These are phyloP conservation scores for Brachionus rotundiformis DNA, from an alignment of 1,140 invertebrate species.

Conservation along the genomic window DNA sequence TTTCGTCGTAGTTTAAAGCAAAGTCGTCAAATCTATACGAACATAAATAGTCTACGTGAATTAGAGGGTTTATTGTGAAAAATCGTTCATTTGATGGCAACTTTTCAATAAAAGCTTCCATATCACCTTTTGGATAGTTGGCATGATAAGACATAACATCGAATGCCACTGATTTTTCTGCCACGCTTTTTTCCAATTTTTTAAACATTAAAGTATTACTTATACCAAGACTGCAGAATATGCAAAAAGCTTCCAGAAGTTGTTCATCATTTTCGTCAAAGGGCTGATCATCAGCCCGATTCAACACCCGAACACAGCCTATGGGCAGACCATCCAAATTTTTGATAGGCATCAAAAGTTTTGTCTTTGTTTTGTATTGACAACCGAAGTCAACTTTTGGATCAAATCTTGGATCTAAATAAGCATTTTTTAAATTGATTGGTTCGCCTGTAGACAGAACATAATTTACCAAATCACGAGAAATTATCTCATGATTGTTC, in stretches of 20 bases:
- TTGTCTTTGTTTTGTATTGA: slow-evolving; percentile 83
- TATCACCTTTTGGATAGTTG: slow-evolving; percentile 81
- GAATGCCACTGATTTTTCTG: slow-evolving; percentile 89
- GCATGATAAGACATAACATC: slow-evolving; percentile 94
- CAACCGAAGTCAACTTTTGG: slow-evolving; percentile 84
- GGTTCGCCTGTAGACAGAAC: slow-evolving; percentile 86
- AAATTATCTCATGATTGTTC: neutral
- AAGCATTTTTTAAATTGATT: slow-evolving; percentile 91
- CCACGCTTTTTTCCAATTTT: slow-evolving; percentile 75
- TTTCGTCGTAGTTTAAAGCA: slow-evolving; percentile 52
- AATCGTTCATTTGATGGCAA: neutral
- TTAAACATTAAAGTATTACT: slow-evolving; percentile 97
- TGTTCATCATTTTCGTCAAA: slow-evolving; percentile 51
- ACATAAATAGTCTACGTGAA: neutral
- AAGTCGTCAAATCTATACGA: slow-evolving; percentile 53
- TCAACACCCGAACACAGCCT: neutral
- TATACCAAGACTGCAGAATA: slow-evolving; percentile 92
- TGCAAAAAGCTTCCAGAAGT: slow-evolving; percentile 76
- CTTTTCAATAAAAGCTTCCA: neutral
- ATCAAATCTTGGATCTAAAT: slow-evolving; percentile 77
- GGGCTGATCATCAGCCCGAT: neutral
- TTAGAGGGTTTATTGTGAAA: neutral
- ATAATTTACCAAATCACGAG: slow-evolving; percentile 81
- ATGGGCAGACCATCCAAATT: slow-evolving; percentile 78
- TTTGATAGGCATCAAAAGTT: slow-evolving; percentile 88